phyloP scores from a whole-genome alignment of 1,140 invertebrate genomes.

The Pentalonia nigronervosa region DNA sequence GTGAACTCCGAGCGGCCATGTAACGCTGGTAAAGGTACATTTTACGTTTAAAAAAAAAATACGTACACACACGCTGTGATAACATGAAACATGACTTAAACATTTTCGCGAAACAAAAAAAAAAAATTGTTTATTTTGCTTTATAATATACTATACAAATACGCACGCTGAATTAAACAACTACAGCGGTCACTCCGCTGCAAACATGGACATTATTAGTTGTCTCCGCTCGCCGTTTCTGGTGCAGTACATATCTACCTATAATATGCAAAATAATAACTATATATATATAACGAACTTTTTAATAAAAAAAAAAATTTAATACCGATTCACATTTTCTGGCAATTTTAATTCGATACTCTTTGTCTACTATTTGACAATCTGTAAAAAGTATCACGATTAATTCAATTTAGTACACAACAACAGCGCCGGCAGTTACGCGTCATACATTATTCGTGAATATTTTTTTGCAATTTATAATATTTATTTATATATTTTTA shows the following conservation, averaged over 20 bases:
- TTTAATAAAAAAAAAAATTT: background rate
- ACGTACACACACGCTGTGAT: background rate
- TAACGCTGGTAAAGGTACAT: background rate
- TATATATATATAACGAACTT: background rate
- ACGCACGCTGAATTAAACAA: background rate
- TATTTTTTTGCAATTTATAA: background rate
- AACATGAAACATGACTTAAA: background rate
- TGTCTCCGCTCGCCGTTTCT: background rate
- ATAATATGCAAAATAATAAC: background rate
- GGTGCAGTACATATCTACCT: background rate
- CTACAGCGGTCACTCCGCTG: background rate
- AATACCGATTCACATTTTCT: background rate
- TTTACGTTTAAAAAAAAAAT: background rate
- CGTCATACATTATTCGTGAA: background rate
- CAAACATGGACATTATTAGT: background rate
- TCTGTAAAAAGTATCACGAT: background rate
- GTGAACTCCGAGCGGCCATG: background rate
- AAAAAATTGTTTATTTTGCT: background rate
- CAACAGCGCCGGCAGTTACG: background rate
- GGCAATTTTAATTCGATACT: background rate
- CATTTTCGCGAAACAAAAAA: background rate
- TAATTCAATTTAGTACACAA: slow-evolving; percentile 2
- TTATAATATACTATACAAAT: background rate
- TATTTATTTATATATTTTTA: background rate
- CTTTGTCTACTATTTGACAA: background rate